Conservation (phyloP, 2,113 vertebrate genomes). For the Nibea coibor region DNA sequence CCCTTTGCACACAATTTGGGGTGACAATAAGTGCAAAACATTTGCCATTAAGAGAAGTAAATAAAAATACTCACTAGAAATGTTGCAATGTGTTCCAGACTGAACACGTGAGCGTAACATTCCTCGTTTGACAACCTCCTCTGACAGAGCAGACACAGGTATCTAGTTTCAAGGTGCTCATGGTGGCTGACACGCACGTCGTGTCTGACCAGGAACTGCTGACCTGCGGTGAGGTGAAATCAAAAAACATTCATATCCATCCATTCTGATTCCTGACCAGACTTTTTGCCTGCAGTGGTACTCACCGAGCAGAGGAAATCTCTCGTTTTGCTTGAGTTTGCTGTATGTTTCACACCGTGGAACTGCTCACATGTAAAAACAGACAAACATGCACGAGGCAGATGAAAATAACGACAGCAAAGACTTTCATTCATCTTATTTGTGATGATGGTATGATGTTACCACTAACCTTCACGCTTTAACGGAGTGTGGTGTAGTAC, state of each 20-base stretch:
- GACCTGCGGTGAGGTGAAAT: constrained; percentile 43
- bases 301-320: constrained; percentile 74
- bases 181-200: fast-evolving
- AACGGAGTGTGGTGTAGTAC: not conserved
- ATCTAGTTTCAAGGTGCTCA: not conserved
- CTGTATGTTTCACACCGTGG: constrained; percentile 24
- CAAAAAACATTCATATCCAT: not conserved
- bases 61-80: constrained; percentile 70
- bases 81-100: constrained; percentile 46
- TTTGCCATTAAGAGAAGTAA: not conserved
- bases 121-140: constrained; percentile 17
- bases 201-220: constrained; percentile 58
- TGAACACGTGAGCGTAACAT: constrained; percentile 57
- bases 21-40: not conserved
- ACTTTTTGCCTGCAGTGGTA: not conserved
- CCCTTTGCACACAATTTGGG: not conserved
- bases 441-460: no score
- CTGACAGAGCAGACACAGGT: constrained; percentile 69
- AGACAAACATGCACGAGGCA: not conserved
- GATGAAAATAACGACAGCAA: not conserved
- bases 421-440: not conserved
- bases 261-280: not conserved
- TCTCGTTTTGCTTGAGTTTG: constrained; percentile 36
- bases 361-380: constrained; percentile 45
- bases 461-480: constrained; percentile 41